Base-by-base conservation (phyloP, 1,140 invertebrate genomes). In the Papilio polyxenes region DNA sequence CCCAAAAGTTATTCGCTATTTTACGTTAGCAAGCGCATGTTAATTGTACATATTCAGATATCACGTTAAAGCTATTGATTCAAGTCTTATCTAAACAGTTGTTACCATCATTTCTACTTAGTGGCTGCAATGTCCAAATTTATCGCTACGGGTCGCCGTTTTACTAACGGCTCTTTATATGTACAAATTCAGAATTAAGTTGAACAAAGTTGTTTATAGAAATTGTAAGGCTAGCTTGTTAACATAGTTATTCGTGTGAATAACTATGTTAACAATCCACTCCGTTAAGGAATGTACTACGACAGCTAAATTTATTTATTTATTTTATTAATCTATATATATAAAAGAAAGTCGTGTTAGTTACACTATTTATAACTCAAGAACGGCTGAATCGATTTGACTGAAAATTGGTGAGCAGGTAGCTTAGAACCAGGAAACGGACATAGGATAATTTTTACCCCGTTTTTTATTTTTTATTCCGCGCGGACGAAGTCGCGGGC, bases 101-200 rank as follows among this genome's bases (percentile, higher is more conserved):
- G 65, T 69, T 40, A 69, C 31, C 37, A 69, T 69, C 31, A 69
- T 69, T 69, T 69, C 65, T 69, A 69, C 65, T 69, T 69, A 69
- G 65, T 3, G 65, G 65, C 37, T 69, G 65, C 10, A 37, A 69
- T 11, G 23, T 37, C 31, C 65, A 31, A 69, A 69, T 15, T 69
- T 69, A 69, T 31, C 65, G 31, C 65, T 37, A 31, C 23, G 20
- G 8, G 0, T 5, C 31, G 11, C 31, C 13, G 37, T 69, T 69
- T 69, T 2, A 13, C 65, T 37, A 69, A 69, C 31, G 10, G 65
- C 65, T 69, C 11, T 13, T 69, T 37, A 37, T 37, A 31, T 69
- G 65, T 11, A 69, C 31, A 69, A 69, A 69, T 69, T 11, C 23
- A 69, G 23, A 37, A n/a, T n/a, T 69, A 37, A 69, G 37, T 69